These are phyloP conservation scores for Anodontia alba DNA, from an alignment of 2,888 invertebrate species.

Conservation along the genomic window DNA sequence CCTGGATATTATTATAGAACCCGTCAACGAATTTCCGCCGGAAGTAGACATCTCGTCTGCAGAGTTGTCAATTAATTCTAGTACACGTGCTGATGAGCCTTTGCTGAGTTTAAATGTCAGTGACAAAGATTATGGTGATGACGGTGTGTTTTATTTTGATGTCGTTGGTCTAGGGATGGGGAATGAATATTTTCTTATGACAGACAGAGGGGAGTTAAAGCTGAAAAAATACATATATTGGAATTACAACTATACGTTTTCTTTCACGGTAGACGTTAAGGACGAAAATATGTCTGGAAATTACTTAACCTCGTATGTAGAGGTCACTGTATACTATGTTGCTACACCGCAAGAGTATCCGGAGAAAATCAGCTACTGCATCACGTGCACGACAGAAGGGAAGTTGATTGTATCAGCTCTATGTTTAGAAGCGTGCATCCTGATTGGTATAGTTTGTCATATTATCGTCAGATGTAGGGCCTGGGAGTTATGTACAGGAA, in stretches of 20 bases:
- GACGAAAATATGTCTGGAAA: slow-evolving; percentile 18
- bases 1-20: slow-evolving; percentile 19
- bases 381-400: slow-evolving; percentile 31
- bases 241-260: slow-evolving; percentile 33
- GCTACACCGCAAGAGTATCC: not conserved
- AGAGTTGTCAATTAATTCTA: not conserved
- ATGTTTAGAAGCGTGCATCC: slow-evolving; percentile 11
- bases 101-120: slow-evolving; percentile 10
- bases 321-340: slow-evolving; percentile 30
- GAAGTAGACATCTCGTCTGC: slow-evolving; percentile 1
- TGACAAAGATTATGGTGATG: slow-evolving; percentile 31
- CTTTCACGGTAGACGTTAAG: slow-evolving; percentile 31
- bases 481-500: slow-evolving; percentile 16
- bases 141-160: slow-evolving; percentile 24
- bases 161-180: slow-evolving; percentile 36
- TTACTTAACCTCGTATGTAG: slow-evolving; percentile 12
- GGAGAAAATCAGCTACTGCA: slow-evolving; percentile 19
- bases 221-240: slow-evolving; percentile 23
- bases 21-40: slow-evolving; percentile 40
- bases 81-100: not conserved
- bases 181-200: slow-evolving; percentile 27
- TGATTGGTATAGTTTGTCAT: slow-evolving; percentile 17
- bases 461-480: slow-evolving; percentile 7
- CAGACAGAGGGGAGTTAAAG: not conserved
- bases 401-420: slow-evolving; percentile 10